Evolutionary conservation across 2,888 invertebrate species (phyloP), one percentile per base, ranked within the genome.

Genomic region (Conchocele bisecta): DNA sequence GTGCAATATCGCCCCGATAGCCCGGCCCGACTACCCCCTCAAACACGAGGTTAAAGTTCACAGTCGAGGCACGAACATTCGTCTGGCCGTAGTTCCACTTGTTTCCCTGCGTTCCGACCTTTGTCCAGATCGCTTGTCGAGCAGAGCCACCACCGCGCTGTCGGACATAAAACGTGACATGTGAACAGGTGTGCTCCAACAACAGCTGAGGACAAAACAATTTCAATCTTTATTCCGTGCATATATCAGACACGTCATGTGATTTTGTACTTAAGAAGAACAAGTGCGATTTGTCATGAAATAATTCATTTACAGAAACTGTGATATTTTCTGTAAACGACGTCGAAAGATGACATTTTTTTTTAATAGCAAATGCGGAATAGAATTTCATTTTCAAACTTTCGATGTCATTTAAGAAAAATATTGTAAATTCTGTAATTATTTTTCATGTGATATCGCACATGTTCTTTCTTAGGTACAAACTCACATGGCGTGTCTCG

Each of bases 21-120:
- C 83, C 78, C 15, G 75, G 76, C 15, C 89, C 89, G 9, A 85
- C 80, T 31, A 88, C 78, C 7, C 84, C 89, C 67, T 89, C 89
- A 75, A 89, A 86, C 13, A 86, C 82, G 22, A 89, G 66, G 64
- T 83, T 81, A 59, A 79, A 83, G 29, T 35, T 26, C 5, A 59
- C 42, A n/a, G 67, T 46, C 20, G 75, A 72, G 3, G 75, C 46
- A 11, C 79, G 48, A 0, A 82, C 63, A 22, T 68, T 71, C 11
- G 67, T 53, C 53, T 83, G 79, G 9, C 79, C 84, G 39, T 50
- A 53, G 7, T 71, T 77, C 88, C 88, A 89, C 13, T 79, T 71
- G 60, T 86, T 85, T 22, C 87, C 86, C 57, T 87, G 86, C 20
- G 84, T 81, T 15, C 84, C 85, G 26, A 42, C 68, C 65, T 82